Base-by-base conservation (phyloP, 1,140 invertebrate species). In the Drosophila funebris region DNA sequence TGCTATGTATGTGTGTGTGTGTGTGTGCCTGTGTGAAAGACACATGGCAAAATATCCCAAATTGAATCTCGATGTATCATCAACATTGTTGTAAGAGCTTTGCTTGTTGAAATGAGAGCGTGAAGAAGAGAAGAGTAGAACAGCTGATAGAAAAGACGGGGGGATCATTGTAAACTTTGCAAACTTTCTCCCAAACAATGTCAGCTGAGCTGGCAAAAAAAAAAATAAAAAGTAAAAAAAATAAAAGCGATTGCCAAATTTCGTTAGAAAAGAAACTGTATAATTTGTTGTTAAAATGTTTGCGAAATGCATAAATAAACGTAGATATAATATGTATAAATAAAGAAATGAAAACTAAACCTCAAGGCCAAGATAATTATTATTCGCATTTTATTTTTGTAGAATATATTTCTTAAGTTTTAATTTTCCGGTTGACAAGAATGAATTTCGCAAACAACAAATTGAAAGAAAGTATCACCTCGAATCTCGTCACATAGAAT, bases 381-480 rank as follows among this genome's bases (percentile, higher is more conserved):
- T 14, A 63, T 48, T 71, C 9, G 37, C 8, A 44, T 53, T 53
- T 61, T 52, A 52, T 61, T 43, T 68, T 52, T 68, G 36, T 68
- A 31, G 29, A 31, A 16, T 16, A 44, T 39, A 48, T 50, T 66
- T 66, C 22, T 24, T 66, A 18, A 22, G 33, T 27, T 33, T 57
- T 48, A 24, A 37, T 61, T 39, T 72, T 72, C 62, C 69, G 62
- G 68, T 56, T 64, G 41, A 39, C 13, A 20, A 56, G 43, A 54
- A 39, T 2, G 43, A 46, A 14, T 39, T 63, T 43, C 13, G 14
- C 60, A 44, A 8, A 44, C 46, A 53, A 54, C 24, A 72, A 48
- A 52, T 57, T 50, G 27, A 58, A 62, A 53, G 53, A 72, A 67
- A 73, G 44, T 73, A 43, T 66, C 48, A 52, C 48, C 48, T 52